Evolutionary conservation across 92 coral and sea anemone genomes (phyloP).

Genomic region (Paramuricea clavata): DNA sequence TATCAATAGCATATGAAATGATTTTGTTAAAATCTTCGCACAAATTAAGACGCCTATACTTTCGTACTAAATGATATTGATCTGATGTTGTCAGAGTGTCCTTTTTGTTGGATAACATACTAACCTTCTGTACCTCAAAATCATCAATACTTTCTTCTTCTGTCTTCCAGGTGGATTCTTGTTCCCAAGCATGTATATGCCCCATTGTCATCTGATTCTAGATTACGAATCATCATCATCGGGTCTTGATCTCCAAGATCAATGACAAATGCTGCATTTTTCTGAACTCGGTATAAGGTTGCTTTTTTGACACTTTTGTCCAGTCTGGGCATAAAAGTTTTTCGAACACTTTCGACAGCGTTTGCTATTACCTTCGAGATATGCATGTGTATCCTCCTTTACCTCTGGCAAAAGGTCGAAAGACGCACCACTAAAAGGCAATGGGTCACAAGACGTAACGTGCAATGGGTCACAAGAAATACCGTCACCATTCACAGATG

Average conservation of each 20-base stretch:
- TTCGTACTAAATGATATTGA: not conserved
- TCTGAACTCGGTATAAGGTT: constrained; percentile 11
- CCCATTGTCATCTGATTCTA: constrained; percentile 6
- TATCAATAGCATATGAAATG: not conserved
- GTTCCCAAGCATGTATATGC: not conserved
- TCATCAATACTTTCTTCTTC: not conserved
- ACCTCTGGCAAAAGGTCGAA: too few relatives aligned
- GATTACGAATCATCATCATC: not conserved
- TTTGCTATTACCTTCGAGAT: not conserved
- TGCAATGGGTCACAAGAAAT: too few relatives aligned
- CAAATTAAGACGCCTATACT: not conserved
- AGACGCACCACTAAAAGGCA: too few relatives aligned
- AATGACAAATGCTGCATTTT: not conserved
- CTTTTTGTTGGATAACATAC: not conserved
- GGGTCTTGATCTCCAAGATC: not conserved
- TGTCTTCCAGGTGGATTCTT: not conserved
- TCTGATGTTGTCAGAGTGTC: not conserved
- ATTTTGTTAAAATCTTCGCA: not conserved
- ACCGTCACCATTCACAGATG: too few relatives aligned
- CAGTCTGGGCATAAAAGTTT: not conserved
- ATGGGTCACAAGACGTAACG: too few relatives aligned
- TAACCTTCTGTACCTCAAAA: not conserved
- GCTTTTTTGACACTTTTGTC: not conserved
- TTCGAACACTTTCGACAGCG: not conserved
- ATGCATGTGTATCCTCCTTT: not conserved